A percentile compares a stretch with the other conserved stretches of the same genome.
These are phyloP conservation scores for Sinocyclocheilus anophthalmus DNA, from an alignment of 2,113 vertebrate species.

Conservation along the genomic window DNA sequence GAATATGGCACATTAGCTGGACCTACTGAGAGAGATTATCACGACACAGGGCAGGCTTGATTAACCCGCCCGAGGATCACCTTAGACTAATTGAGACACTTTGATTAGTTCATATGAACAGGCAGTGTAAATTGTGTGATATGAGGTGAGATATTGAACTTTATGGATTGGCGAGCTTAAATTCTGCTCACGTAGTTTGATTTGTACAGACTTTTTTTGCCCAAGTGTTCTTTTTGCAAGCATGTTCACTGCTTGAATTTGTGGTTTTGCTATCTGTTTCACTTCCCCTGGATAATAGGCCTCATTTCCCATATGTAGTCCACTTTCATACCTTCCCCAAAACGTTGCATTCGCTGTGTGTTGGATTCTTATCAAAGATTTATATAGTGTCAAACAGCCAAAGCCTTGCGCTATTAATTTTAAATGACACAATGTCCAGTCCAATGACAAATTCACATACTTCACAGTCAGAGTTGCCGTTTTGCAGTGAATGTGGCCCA, in stretches of 20 bases:
- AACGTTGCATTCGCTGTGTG: slow-evolving; percentile 57
- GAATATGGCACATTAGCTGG: slow-evolving; percentile 71
- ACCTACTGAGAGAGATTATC: slow-evolving; percentile 73
- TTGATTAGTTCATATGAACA: slow-evolving; percentile 52
- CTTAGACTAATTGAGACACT: slow-evolving; percentile 50
- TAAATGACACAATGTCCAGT: slow-evolving; percentile 68
- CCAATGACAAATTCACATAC: slow-evolving; percentile 74
- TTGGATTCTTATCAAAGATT: slow-evolving; percentile 80
- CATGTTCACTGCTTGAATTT: background rate
- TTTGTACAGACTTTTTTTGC: no score
- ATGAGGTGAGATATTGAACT: slow-evolving; percentile 38
- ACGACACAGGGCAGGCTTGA: slow-evolving; percentile 58
- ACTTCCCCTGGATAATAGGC: slow-evolving; percentile 49
- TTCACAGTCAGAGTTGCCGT: slow-evolving; percentile 58
- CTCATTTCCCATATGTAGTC: slow-evolving; percentile 48
- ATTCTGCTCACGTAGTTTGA: background rate
- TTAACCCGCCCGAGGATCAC: slow-evolving; percentile 56
- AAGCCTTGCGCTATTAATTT: slow-evolving; percentile 74
- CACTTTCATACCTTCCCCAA: slow-evolving; percentile 39
- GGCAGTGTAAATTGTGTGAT: slow-evolving; percentile 31
- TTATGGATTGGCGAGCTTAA: background rate
- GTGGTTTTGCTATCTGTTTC: slow-evolving; percentile 49
- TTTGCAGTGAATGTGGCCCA: slow-evolving; percentile 68
- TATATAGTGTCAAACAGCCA: slow-evolving; percentile 78
- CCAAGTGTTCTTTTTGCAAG: background rate